phyloP scores from a whole-genome alignment of 2,797 vertebrate species.

The Lithobates sylvaticus region DNA sequence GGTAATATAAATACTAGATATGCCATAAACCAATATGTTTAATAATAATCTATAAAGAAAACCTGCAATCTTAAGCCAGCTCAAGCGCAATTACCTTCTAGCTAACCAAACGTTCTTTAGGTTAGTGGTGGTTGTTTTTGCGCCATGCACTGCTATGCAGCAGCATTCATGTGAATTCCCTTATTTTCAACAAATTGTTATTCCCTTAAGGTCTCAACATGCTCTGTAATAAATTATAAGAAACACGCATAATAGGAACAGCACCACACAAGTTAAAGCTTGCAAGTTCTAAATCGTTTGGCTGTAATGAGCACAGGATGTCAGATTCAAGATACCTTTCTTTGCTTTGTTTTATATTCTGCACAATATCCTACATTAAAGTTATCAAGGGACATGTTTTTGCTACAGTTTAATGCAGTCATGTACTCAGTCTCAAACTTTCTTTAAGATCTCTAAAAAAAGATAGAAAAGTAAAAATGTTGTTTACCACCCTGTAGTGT shows the following conservation, averaged over 20 bases:
- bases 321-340: slow-evolving; percentile 16
- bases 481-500: not conserved
- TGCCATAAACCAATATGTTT: too few species aligned
- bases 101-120: too few species aligned
- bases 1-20: too few species aligned
- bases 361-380: slow-evolving; percentile 5
- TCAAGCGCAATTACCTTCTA: too few species aligned
- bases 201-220: not conserved
- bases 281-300: slow-evolving; percentile 30
- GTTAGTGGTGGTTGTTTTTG: too few species aligned
- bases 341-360: slow-evolving; percentile 33
- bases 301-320: slow-evolving; percentile 33
- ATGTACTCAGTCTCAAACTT: slow-evolving; percentile 16
- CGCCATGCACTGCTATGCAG: not conserved
- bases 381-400: slow-evolving; percentile 32
- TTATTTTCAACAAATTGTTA: not conserved
- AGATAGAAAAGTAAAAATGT: slow-evolving; percentile 16
- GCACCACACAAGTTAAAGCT: not conserved
- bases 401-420: slow-evolving; percentile 18
- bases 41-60: too few species aligned
- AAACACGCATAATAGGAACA: not conserved
- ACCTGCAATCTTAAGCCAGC: too few species aligned
- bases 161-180: not conserved
- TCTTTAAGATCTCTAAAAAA: not conserved
- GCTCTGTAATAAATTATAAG: not conserved